phyloP scores from a whole-genome alignment of 1,140 invertebrate genomes.

The Ips typographus region DNA sequence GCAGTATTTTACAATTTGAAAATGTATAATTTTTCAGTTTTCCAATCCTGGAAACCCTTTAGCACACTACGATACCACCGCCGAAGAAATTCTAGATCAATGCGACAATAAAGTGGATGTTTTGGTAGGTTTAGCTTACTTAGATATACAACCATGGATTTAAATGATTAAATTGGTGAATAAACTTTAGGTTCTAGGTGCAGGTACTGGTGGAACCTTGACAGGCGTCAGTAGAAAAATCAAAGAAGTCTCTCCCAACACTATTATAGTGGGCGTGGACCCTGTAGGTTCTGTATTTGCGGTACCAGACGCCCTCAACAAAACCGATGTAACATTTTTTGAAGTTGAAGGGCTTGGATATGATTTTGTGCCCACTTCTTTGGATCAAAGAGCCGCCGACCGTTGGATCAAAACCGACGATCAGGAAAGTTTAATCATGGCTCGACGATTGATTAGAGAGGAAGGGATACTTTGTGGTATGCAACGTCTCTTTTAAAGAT shows the following conservation, averaged over 20 bases:
- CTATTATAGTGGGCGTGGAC: constrained; percentile 79
- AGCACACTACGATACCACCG: constrained; percentile 92
- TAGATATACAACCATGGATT: not conserved
- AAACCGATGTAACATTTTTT: constrained; percentile 66
- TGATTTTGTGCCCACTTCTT: constrained; percentile 92
- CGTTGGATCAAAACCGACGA: constrained; percentile 87
- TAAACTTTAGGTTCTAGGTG: constrained; percentile 61
- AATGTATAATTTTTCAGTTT: constrained; percentile 60
- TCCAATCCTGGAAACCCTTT: constrained; percentile 85
- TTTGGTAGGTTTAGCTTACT: constrained; percentile 60
- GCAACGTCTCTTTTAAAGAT: constrained; percentile 26
- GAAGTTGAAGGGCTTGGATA: constrained; percentile 87
- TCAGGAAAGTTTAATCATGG: constrained; percentile 74
- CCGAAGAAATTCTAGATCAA: constrained; percentile 81
- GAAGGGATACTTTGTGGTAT: constrained; percentile 77
- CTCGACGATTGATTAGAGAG: constrained; percentile 81
- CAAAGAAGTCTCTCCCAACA: constrained; percentile 68
- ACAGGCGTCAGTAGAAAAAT: constrained; percentile 82
- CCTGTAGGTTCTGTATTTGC: constrained; percentile 86
- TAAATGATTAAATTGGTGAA: not conserved
- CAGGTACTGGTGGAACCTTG: constrained; percentile 89
- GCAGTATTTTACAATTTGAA: too few relatives aligned
- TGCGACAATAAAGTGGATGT: constrained; percentile 81
- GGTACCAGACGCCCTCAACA: constrained; percentile 67
- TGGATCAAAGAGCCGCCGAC: constrained; percentile 78